Base-by-base conservation (phyloP, 2,888 invertebrate species). In the Caradrina kadenii region DNA sequence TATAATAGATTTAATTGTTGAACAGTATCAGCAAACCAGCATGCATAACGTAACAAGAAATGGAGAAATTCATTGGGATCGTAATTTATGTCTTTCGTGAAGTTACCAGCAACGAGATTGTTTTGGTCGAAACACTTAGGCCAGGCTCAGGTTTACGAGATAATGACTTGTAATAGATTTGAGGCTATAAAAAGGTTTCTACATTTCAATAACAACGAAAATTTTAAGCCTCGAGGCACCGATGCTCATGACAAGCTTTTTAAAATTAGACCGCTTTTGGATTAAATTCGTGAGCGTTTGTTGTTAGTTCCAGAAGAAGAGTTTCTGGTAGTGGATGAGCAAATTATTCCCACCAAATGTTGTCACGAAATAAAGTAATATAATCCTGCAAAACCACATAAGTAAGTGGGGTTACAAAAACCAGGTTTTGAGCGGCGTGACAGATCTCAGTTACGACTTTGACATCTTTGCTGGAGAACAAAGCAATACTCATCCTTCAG, bases 391-490 rank as follows among this genome's bases (percentile, higher is more conserved):
- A 89, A 90, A 70, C 87, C 89, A 7, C 82, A 88, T 62, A 91
- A 89, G 70, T 62, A 91, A 89, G 70, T 89, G 88, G 87, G 87
- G 86, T 7, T 90, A 85, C 53, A 89, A 88, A 83, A 86, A 86
- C 55, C 86, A 86, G 75, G 89, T 89, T n/a, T 65, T 90, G 21
- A 90, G 89, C 70, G 89, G 89, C n/a, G 82, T 86, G 0, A 86
- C 86, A 52, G 88, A 89, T 0, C 90, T 90, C 55, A 88, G 88
- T 53, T 90, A 89, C 55, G 89, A 91, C 71, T 91, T 90, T 67
- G 87, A 91, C 26, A 79, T 42, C 3, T 42, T 42, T 42, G 42
- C 42, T 42, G 42, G 42, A 1, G 42, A 42, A 2, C 42, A 42
- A 42, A 42, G 42, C 13, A 42, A 42, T 13, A 42, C 13, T 13